Conservation (phyloP, 2,113 vertebrate genomes). For the Callipepla squamata region DNA sequence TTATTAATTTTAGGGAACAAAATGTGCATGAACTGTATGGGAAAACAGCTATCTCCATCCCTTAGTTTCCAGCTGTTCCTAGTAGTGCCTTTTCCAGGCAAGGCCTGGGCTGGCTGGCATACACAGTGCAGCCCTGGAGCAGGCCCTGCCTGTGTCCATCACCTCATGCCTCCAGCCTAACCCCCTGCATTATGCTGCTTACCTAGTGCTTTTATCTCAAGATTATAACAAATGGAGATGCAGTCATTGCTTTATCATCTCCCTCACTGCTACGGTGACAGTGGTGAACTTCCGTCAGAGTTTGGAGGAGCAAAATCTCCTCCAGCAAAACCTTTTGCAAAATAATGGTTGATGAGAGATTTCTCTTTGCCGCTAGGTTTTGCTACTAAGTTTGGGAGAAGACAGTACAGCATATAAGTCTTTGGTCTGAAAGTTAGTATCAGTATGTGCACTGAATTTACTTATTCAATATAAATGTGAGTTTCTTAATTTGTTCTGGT, state of each 20-base stretch:
- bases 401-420: background rate
- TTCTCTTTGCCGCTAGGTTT: background rate
- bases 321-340: background rate
- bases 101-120: fast-evolving
- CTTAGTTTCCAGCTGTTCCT: background rate
- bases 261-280: background rate
- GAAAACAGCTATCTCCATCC: background rate
- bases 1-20: background rate
- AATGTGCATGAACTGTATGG: background rate
- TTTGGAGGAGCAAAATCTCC: background rate
- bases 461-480: background rate
- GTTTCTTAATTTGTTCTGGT: background rate
- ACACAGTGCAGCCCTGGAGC: fast-evolving
- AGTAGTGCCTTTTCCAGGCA: fast-evolving
- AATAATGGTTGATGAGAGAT: background rate
- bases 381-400: background rate
- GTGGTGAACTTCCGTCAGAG: background rate
- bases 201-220: background rate
- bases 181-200: background rate
- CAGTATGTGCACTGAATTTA: background rate
- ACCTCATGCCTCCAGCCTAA: background rate
- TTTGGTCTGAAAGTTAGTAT: background rate
- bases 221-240: background rate
- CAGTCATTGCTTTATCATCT: background rate
- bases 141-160: fast-evolving